Percentiles rank a stretch among this genome's conserved stretches.
These are phyloP conservation scores for Penaeus japonicus DNA, from an alignment of 1,140 invertebrate genomes.

Conservation along the genomic window DNA sequence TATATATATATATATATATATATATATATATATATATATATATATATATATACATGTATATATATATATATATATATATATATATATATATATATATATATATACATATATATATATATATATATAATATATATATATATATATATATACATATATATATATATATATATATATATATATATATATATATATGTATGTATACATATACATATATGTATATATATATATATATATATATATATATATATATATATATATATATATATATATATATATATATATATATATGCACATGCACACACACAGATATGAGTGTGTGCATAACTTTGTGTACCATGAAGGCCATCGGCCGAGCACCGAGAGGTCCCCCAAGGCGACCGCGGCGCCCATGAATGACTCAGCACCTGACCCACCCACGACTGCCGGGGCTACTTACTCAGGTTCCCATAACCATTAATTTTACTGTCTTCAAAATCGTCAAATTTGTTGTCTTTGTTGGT, in stretches of 20 bases:
- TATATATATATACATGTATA: no score
- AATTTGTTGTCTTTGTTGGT: constrained; percentile 30
- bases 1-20: no score
- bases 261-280: not conserved
- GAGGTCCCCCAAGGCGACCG: not conserved
- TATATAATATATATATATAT: not conserved
- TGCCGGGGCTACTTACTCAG: constrained; percentile 32
- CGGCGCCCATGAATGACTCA: not conserved
- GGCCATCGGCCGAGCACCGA: no score
- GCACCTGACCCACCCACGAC: not conserved
- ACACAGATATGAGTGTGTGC: not conserved
- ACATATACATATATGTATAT: not conserved
- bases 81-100: not conserved
- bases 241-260: not conserved
- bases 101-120: not conserved
- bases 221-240: not conserved
- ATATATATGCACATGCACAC: not conserved
- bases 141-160: not conserved
- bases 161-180: not conserved
- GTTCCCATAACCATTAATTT: constrained; percentile 43
- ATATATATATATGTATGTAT: not conserved
- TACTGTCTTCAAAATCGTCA: constrained; percentile 43
- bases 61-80: not conserved
- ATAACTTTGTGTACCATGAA: not conserved
- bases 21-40: not conserved